Base-by-base conservation (phyloP, 2,888 invertebrate species). In the Macrophya alboannulata region DNA sequence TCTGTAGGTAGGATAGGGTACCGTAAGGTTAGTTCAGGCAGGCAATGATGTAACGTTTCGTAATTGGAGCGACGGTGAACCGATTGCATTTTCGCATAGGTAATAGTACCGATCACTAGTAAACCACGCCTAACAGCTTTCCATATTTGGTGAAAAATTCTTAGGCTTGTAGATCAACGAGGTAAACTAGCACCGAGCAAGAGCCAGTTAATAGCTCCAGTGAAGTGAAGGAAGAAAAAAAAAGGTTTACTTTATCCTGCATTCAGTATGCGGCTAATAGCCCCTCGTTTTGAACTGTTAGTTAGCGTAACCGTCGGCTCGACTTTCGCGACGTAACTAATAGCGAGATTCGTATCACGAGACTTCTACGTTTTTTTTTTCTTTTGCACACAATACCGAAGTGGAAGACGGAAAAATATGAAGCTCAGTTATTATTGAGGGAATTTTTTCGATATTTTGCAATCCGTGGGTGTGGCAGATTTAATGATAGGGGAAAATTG, bases 141-240 rank as follows among this genome's bases (percentile, higher is more conserved):
- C 93, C 92, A 89, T 92, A 92, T 92, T 92, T 90, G 92, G 92
- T 86, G 87, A 89, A 89, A 90, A 91, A 90, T 90, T 89, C 89
- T 87, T 65, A 8, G 15, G 37, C 37, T 48, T 74, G 43, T 43
- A 43, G 12, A 43, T 51, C 62, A 21, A 43, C n/a, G 10, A 25
- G 48, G 45, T 25, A 48, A 31, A n/a, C 17, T 21, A 77, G 6
- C 86, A 84, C 87, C 86, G 87, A 37, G 45, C 3, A 74, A 5
- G 51, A 76, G 59, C 21, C 43, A 31, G 43, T 51, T 43, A 81
- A 62, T 43, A 62, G 12, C 62, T 12, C 9, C 10, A 21, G 25
- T 31, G 72, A 43, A 45, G 45, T 71, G 12, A 10, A 45, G 17
- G 59, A 4, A 48, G 21, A 12, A 43, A 1, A 76, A 25, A 77